phyloP scores from a whole-genome alignment of 1,140 invertebrate species.

The Listronotus bonariensis region DNA sequence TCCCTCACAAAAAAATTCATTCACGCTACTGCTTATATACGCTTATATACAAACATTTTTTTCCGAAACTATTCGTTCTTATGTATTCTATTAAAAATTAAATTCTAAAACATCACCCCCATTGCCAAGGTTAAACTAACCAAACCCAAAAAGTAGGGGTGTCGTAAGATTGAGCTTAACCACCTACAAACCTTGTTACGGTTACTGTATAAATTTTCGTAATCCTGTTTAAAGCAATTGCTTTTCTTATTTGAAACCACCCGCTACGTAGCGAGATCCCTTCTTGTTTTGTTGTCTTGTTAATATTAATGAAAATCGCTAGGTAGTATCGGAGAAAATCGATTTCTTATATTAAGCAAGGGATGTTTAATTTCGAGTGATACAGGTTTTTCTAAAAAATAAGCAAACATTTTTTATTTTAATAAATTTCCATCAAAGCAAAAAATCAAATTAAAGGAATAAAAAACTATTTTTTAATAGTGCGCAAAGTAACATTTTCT shows the following conservation, averaged over 20 bases:
- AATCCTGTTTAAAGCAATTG: conserved; percentile 16
- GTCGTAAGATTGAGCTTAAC: conserved; percentile 14
- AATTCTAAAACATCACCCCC: too few relatives aligned
- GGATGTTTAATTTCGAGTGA: background rate
- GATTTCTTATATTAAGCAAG: background rate
- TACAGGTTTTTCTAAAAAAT: too few relatives aligned
- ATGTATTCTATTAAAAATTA: too few relatives aligned
- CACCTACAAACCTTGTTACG: conserved; percentile 1
- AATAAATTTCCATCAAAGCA: too few relatives aligned
- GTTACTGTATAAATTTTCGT: conserved; percentile 15
- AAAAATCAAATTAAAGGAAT: too few relatives aligned
- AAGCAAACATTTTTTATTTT: too few relatives aligned
- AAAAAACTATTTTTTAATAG: too few relatives aligned
- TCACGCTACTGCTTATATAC: too few relatives aligned
- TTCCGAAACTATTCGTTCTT: too few relatives aligned
- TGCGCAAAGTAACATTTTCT: too few relatives aligned
- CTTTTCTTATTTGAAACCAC: conserved; percentile 11
- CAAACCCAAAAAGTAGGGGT: conserved; percentile 11
- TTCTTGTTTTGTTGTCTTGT: conserved; percentile 16
- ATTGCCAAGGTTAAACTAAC: conserved; percentile 8
- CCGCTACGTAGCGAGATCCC: conserved; percentile 8
- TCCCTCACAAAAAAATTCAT: too few relatives aligned
- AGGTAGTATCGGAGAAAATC: conserved; percentile 6
- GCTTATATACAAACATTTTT: too few relatives aligned
- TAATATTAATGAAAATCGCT: conserved; percentile 20